phyloP scores from a whole-genome alignment of 2,797 vertebrate species.

The Sphenodon punctatus region DNA sequence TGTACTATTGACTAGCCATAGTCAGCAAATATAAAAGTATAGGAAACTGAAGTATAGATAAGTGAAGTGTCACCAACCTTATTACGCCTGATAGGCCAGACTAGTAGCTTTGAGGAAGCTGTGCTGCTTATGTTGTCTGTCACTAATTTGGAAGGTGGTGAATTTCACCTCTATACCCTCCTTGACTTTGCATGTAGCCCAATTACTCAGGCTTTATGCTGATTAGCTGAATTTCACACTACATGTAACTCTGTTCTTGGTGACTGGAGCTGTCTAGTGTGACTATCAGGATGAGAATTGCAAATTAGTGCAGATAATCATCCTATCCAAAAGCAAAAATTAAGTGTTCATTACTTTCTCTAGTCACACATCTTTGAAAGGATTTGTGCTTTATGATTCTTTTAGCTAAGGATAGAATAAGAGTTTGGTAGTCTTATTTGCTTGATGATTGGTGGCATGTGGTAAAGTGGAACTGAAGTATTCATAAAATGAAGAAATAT shows the following conservation, averaged over 20 bases:
- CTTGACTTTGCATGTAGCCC: background rate
- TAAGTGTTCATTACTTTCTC: background rate
- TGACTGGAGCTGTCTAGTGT: background rate
- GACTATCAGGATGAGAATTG: background rate
- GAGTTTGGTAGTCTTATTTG: background rate
- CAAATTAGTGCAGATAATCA: slow-evolving; percentile 11
- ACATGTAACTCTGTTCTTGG: slow-evolving; percentile 15
- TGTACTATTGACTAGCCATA: too few species aligned
- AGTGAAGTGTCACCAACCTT: background rate
- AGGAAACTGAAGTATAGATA: background rate
- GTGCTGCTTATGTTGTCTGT: background rate
- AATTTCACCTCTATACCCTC: background rate
- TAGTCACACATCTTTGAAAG: background rate
- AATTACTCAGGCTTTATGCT: slow-evolving; percentile 7
- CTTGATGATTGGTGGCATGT: too few species aligned
- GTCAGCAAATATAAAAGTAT: background rate
- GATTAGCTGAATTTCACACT: slow-evolving; percentile 28
- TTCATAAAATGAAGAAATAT: too few species aligned
- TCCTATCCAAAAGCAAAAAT: background rate
- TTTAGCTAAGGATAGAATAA: background rate
- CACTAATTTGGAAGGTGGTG: background rate
- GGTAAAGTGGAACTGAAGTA: too few species aligned
- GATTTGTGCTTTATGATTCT: background rate
- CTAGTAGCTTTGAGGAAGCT: background rate
- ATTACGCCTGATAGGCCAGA: background rate